Base-by-base conservation (phyloP, 2,113 vertebrate species). In the Ochotona curzoniae region DNA sequence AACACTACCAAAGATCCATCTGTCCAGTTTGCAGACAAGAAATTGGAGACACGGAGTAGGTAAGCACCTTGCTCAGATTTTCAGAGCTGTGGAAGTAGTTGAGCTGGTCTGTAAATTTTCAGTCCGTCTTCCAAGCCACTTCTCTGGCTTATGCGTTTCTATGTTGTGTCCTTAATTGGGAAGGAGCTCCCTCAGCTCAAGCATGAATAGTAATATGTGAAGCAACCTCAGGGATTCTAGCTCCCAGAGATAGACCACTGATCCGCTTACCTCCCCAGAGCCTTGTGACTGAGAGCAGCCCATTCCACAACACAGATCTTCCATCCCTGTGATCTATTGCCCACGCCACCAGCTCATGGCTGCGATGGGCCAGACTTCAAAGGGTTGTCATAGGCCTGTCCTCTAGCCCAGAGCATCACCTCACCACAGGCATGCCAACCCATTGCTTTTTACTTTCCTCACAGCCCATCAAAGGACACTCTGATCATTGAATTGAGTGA, bases 221-320 rank as follows among this genome's bases (percentile, higher is more conserved):
- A 51, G 61, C 75, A 80, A 57, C 25, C 49, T 83, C 66, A 32
- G 47, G 20, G 75, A 82, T 76, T 63, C 30, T 28, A 75, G 23
- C 32, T 71, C 66, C 38, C 47, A 54, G 32, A 78, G 44, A 60
- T 91, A 38, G 51, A 61, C 12, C 30, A 81, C 14, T 8, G 4
- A 87, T 15, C 63, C 21, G n/a, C n/a, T 14, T 20, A 87, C 10
- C 28, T n/a, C 12, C 20, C 38, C 61, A 81, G 28, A 78, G n/a
- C 6, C 83, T 47, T 57, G 97, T 98, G 38, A 35, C 47, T 61
- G 32, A 70, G 38, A 90, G 35, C 18, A 92, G 60, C 23, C 64
- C 28, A 63, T 82, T 54, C 63, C 51, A 87, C 4, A 57, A 49
- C 60, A 70, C 64, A 4, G 49, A 25, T 35, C 21, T 74, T 67